Base-by-base conservation (phyloP, 1,140 invertebrate genomes). In the Drosophila lacteicornis region DNA sequence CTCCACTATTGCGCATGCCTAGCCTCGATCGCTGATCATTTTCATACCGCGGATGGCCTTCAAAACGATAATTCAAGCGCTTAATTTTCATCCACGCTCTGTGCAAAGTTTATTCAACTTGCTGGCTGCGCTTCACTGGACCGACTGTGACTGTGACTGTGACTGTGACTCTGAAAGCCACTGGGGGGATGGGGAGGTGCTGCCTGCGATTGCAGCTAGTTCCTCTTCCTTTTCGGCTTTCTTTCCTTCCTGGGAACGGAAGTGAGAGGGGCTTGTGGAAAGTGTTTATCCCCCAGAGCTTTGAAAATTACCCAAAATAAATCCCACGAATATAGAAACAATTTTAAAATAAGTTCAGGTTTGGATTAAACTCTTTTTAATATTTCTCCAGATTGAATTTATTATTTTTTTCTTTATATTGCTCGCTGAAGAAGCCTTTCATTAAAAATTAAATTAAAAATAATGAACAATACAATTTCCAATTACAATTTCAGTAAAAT, bases 31-130 rank as follows among this genome's bases (percentile, higher is more conserved):
- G 82, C 60, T 57, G 82, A 76, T 86, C 82, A 85, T 86, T 86
- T 85, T 78, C 63, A 77, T 77, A 78, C 55, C 55, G 79, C 81
- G 82, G 82, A 91, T 91, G 88, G 88, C 88, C 88, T 91, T 91
- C 88, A 91, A 91, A 91, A 85, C 68, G 83, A 82, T 87, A 88
- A 91, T 88, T 91, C 88, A 91, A 84, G 84, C 75, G 80, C 80
- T 91, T 91, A 76, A 83, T 82, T 91, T 87, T 75, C 75, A 88
- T 88, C 71, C 81, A 87, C 80, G 82, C 87, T 81, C 77, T 79
- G 76, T 91, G 73, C 87, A 84, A 86, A 85, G 88, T 91, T 91
- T 91, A 84, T 91, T 91, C 88, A 91, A 91, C 88, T 79, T 67
- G 57, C 53, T 67, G 57, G 57, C 53, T 80, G 71, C 58, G 38